A percentile compares a stretch with the other conserved stretches of the same genome.
phyloP scores from a whole-genome alignment of 92 coral and sea anemone species.

The Palythoa heliodiscus region DNA sequence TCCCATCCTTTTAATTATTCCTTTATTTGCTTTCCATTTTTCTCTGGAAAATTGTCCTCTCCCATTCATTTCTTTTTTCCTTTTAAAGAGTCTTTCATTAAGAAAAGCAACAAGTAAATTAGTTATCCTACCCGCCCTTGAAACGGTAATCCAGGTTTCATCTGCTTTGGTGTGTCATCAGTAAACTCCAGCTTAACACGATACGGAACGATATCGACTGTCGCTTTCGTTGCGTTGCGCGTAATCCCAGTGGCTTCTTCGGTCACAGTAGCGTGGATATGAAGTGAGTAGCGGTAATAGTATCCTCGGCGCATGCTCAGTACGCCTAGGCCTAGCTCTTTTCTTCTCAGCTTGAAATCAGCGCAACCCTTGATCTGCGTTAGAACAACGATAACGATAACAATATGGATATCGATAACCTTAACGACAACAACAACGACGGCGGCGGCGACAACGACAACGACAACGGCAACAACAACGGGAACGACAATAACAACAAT shows the following conservation, averaged over 20 bases:
- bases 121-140: conserved; percentile 71
- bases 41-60: background rate
- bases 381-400: background rate
- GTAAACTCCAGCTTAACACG: conserved; percentile 59
- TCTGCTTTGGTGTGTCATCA: conserved; percentile 62
- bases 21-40: no score
- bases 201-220: conserved; percentile 46
- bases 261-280: conserved; percentile 71
- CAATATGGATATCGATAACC: background rate
- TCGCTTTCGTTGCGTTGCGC: conserved; percentile 59
- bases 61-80: background rate
- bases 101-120: background rate
- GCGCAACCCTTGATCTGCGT: conserved; percentile 83
- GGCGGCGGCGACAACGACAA: no score
- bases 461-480: no score
- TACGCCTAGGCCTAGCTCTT: conserved; percentile 47
- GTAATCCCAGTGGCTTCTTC: conserved; percentile 83
- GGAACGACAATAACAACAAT: no score
- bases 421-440: no score
- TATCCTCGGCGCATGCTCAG: conserved; percentile 26
- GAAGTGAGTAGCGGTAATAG: conserved; percentile 31
- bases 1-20: no score
- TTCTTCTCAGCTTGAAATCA: conserved; percentile 65
- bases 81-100: background rate
- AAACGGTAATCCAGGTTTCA: conserved; percentile 90